A percentile compares a stretch with the other conserved stretches of the same genome.
phyloP scores from a whole-genome alignment of 2,113 vertebrate species.

The Centropus bengalensis region DNA sequence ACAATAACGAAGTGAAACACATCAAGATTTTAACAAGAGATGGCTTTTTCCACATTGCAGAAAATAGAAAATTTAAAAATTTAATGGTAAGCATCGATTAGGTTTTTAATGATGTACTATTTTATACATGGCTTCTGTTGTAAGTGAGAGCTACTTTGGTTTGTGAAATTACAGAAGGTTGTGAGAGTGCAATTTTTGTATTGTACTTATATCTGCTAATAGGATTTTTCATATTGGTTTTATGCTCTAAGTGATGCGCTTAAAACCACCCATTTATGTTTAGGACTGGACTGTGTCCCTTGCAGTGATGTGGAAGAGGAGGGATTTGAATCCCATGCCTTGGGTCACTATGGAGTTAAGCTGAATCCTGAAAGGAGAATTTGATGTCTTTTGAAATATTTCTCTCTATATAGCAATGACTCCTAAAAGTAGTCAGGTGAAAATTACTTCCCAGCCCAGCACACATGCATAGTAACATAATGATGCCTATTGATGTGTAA shows the following conservation, averaged over 20 bases:
- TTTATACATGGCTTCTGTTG: neutral
- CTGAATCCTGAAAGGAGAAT: neutral
- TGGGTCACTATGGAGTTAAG: neutral
- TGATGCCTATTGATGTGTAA: neutral
- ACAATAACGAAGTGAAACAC: constrained; percentile 99
- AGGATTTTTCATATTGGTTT: neutral
- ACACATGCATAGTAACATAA: neutral
- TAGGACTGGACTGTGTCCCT: neutral
- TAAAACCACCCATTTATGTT: neutral
- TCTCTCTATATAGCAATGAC: neutral
- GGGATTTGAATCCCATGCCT: neutral
- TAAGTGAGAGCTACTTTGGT: neutral
- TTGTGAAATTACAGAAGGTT: constrained; percentile 38
- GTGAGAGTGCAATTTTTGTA: neutral
- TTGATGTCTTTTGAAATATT: neutral
- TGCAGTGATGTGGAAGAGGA: neutral
- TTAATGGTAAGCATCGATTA: constrained; percentile 89
- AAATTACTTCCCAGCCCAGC: neutral
- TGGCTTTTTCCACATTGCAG: constrained; percentile 93
- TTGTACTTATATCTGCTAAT: neutral
- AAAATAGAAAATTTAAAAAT: constrained; percentile 98
- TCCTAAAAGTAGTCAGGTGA: neutral
- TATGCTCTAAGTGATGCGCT: neutral
- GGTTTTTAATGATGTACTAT: constrained; percentile 29
- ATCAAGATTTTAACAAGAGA: constrained; percentile 98